Percentiles rank a stretch among this genome's conserved stretches.
phyloP scores from a whole-genome alignment of 2,797 vertebrate genomes.

The Ctenosaura bakeri region DNA sequence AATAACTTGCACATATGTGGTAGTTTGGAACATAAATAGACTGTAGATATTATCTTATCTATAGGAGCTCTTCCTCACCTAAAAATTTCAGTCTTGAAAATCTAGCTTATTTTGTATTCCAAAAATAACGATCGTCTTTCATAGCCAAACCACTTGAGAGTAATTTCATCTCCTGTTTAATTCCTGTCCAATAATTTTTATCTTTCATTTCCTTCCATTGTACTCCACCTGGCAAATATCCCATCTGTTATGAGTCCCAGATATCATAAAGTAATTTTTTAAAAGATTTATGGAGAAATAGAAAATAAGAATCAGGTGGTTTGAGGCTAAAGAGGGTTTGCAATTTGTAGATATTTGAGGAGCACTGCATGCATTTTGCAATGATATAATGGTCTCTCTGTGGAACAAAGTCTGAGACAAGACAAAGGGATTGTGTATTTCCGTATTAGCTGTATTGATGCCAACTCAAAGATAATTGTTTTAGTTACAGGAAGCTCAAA shows the following conservation, averaged over 20 bases:
- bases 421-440: conserved; percentile 57
- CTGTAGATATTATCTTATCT: conserved; percentile 57
- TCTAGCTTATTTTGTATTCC: conserved; percentile 41
- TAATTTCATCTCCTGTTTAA: conserved; percentile 73
- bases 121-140: conserved; percentile 58
- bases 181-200: conserved; percentile 72
- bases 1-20: conserved; percentile 47
- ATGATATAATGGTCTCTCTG: conserved; percentile 46
- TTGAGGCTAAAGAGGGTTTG: conserved; percentile 66
- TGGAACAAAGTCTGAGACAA: conserved; percentile 56
- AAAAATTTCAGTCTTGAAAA: conserved; percentile 38
- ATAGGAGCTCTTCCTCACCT: conserved; percentile 30
- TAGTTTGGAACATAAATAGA: conserved; percentile 33
- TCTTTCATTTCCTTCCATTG: conserved; percentile 76
- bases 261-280: conserved; percentile 73
- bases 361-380: conserved; percentile 42
- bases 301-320: conserved; percentile 75
- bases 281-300: conserved; percentile 65
- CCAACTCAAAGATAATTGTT: conserved; percentile 53
- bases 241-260: conserved; percentile 74
- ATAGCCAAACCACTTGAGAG: conserved; percentile 53
- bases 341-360: conserved; percentile 57
- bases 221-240: conserved; percentile 70
- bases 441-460: conserved; percentile 40
- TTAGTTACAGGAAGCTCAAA: conserved; percentile 24